Base-by-base conservation (phyloP, 2,113 vertebrate genomes). In the Caranx melampygus region DNA sequence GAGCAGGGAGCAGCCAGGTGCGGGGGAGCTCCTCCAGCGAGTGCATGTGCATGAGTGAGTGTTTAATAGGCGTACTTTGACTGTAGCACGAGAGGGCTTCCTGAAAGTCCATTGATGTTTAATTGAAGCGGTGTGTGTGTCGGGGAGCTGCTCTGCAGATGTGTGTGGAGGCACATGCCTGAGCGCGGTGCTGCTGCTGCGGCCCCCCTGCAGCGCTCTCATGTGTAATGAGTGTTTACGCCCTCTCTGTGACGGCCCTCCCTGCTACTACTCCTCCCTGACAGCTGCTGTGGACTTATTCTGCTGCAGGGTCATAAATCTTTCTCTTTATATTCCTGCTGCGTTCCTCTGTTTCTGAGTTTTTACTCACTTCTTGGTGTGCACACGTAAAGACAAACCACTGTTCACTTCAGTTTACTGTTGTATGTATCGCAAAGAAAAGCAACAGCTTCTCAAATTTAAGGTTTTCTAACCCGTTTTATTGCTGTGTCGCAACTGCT, bases 51-150 rank as follows among this genome's bases (percentile, higher is more conserved):
- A 76, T 87, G 85, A 84, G 85, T 74, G 85, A 79, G 84, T 66
- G 80, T 90, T 82, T 89, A 90, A 88, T 67, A 55, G 76, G 65
- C 75, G 20, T 82, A 72, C 81, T 84, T 78, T 88, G 81, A 86
- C 80, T 86, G 84, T 75, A 79, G 79, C 90, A 87, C 61, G 78
- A 87, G 81, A 87, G 83, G 60, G 83, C 88, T 88, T 88, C 88
- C 79, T 88, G 90, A 72, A 72, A 71, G 52, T 49, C 79, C 71
- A 85, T 79, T 91, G 89, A 94, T 90, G 87, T 93, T 88, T 93
- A 88, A 92, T 88, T 87, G 84, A 89, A 89, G 75, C 86, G 14
- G 83, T 83, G 83, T 92, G n/a, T n/a, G 92, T 83, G 90, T 81
- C 18, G 3, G 77, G 77, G 72, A 85, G 85, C 87, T 73, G 91